phyloP scores from a whole-genome alignment of 2,888 invertebrate species.

The Scaptomyza tumidula region DNA sequence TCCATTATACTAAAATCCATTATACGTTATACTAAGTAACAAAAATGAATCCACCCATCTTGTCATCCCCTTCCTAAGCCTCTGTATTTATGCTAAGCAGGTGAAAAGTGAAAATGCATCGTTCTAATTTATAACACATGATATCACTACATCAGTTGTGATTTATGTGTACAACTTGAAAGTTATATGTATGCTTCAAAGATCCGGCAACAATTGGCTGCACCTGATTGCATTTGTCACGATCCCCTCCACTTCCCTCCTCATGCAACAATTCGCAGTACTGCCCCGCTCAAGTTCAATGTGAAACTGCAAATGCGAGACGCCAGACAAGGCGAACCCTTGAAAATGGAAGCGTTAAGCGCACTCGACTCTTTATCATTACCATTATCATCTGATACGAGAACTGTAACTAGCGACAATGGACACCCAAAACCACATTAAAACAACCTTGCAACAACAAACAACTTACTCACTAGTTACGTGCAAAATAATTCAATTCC shows the following conservation, averaged over 20 bases:
- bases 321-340: slow-evolving; percentile 77
- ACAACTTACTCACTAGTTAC: slow-evolving; percentile 2
- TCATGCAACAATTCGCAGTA: neutral
- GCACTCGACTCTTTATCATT: slow-evolving; percentile 24
- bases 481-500: slow-evolving; percentile 43
- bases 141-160: slow-evolving; percentile 68
- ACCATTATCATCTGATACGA: slow-evolving; percentile 47
- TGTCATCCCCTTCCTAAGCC: too few species aligned
- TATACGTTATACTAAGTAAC: too few species aligned
- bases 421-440: slow-evolving; percentile 16
- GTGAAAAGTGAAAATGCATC: slow-evolving; percentile 76
- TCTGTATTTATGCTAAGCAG: slow-evolving; percentile 10
- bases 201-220: slow-evolving; percentile 76
- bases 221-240: slow-evolving; percentile 69
- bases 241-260: slow-evolving; percentile 12
- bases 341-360: slow-evolving; percentile 66
- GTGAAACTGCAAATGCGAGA: slow-evolving; percentile 66
- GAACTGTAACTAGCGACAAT: slow-evolving; percentile 24
- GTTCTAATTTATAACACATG: slow-evolving; percentile 74
- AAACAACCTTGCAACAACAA: neutral
- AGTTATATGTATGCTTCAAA: slow-evolving; percentile 38
- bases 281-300: slow-evolving; percentile 72
- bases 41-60: too few species aligned
- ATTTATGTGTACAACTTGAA: slow-evolving; percentile 48
- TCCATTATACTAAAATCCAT: too few species aligned